Base-by-base conservation (phyloP, 1,140 invertebrate genomes). In the Glossosoma conforme region DNA sequence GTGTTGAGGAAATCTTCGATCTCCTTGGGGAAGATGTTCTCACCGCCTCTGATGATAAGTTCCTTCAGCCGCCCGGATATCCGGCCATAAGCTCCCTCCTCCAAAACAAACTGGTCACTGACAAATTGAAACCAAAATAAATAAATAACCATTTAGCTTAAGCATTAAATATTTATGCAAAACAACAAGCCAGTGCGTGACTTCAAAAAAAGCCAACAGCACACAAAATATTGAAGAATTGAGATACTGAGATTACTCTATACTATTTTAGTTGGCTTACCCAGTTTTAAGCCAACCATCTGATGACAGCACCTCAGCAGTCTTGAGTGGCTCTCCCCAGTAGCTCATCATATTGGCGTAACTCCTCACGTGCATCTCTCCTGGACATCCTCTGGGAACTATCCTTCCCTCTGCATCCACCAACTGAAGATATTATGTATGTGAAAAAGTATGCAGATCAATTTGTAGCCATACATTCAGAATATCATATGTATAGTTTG, bases 201-300 rank as follows among this genome's bases (percentile, higher is more conserved):
- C n/a, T n/a, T n/a, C n/a, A n/a, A n/a, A n/a, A n/a, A n/a, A n/a
- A n/a, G n/a, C n/a, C n/a, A n/a, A n/a, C n/a, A n/a, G n/a, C n/a
- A n/a, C n/a, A n/a, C n/a, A n/a, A n/a, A n/a, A n/a, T n/a, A n/a
- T n/a, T n/a, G n/a, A n/a, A n/a, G n/a, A 28, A 28, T 28, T 8
- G 6, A 28, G 6, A 28, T 28, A 28, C n/a, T 28, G 6, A 28
- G n/a, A 8, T 28, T n/a, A 28, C n/a, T 28, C 6, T 36, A 9
- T 20, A 47, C 37, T 40, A 10, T 15, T 54, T 35, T 35, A 36
- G 5, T 2, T 28, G 11, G 13, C 64, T 76, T 77, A 91, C 89
- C 93, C 95, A n/a, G 92, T 95, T 61, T 81, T 82, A 5, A 96
- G 76, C 96, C 96, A 98, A 13, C 81, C 72, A 28, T 89, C 87